Evolutionary conservation across 2,797 vertebrate species (phyloP).

Genomic region (Acanthurus tractus): DNA sequence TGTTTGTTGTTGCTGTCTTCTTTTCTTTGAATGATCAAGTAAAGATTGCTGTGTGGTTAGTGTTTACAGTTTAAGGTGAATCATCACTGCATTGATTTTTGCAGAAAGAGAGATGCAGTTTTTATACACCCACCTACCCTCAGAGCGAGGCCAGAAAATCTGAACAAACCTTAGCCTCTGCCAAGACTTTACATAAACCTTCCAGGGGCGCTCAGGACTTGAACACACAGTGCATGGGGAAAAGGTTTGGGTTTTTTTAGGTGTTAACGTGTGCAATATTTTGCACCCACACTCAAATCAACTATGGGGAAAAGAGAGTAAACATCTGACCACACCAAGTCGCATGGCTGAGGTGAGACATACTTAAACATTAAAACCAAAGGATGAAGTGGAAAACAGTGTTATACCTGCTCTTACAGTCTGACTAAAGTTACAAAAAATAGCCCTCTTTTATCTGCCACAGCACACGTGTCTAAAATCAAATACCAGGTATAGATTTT

Average conservation of each 20-base stretch:
- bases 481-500: too few species aligned
- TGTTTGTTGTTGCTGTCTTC: slow-evolving; percentile 25
- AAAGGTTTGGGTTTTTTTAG: background rate
- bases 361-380: background rate
- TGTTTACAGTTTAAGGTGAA: slow-evolving; percentile 33
- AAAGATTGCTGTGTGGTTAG: slow-evolving; percentile 26
- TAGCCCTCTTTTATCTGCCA: too few species aligned
- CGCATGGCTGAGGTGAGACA: background rate
- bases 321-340: background rate
- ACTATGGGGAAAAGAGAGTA: too few species aligned
- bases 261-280: background rate
- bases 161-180: background rate
- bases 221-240: background rate
- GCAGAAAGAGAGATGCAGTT: slow-evolving; percentile 11
- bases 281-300: background rate
- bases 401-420: too few species aligned
- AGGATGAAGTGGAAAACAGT: background rate
- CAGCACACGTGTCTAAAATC: too few species aligned
- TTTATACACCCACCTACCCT: slow-evolving; percentile 27
- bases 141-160: slow-evolving; percentile 15
- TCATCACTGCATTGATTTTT: slow-evolving; percentile 39
- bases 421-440: too few species aligned
- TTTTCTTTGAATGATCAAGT: slow-evolving; percentile 27
- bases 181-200: slow-evolving; percentile 23
- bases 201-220: slow-evolving; percentile 2